Conservation (phyloP, 2,113 vertebrate species). For the Mobula hypostoma region DNA sequence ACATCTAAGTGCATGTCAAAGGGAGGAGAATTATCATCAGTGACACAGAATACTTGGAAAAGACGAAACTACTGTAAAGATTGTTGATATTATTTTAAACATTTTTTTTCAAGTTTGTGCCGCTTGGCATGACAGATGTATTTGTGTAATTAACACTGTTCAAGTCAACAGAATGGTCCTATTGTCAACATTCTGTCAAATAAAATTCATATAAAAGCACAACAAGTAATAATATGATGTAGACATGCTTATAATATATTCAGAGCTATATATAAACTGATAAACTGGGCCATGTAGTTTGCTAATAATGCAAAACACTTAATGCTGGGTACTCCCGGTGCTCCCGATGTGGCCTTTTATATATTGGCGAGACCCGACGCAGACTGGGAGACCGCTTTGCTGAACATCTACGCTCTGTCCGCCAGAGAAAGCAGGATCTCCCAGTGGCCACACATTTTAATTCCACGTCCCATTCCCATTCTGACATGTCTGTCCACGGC, state of each 20-base stretch:
- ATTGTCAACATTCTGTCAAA: conserved; percentile 32
- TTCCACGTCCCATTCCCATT: no score
- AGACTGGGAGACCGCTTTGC: no score
- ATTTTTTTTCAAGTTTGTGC: conserved; percentile 12
- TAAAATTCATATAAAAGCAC: conserved; percentile 30
- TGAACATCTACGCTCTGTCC: no score
- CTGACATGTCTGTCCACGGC: no score
- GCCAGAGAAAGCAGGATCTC: no score
- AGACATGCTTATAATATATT: conserved; percentile 29
- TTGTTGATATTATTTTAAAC: conserved; percentile 14
- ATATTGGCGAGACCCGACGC: no score
- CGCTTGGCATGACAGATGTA: background rate
- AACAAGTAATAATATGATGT: conserved; percentile 28
- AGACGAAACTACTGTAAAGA: conserved; percentile 35
- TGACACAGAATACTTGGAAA: conserved; percentile 44
- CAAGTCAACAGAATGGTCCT: conserved; percentile 21
- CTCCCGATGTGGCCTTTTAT: no score
- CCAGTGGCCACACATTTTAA: no score
- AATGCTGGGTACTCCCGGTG: background rate
- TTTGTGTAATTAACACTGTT: conserved; percentile 7
- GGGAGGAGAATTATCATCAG: conserved; percentile 38
- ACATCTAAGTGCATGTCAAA: background rate
- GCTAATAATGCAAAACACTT: background rate
- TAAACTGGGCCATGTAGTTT: background rate
- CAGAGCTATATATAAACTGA: conserved; percentile 24